Evolutionary conservation across 2,113 vertebrate species (phyloP).

Genomic region (Sturnus vulgaris): DNA sequence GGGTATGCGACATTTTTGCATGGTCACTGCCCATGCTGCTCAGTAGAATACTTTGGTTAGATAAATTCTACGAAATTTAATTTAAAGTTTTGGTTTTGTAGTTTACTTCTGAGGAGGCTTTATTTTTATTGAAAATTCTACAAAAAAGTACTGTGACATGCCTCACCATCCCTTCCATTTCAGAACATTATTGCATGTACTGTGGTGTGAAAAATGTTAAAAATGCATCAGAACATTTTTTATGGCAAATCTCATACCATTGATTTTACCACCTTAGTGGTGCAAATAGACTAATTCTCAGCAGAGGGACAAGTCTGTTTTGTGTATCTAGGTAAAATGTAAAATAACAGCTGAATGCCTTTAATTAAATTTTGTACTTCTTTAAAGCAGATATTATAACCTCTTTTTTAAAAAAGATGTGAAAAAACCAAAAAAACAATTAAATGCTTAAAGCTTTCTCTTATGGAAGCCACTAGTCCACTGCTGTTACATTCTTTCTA

Average conservation of each 20-base stretch:
- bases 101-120: neutral
- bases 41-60: neutral
- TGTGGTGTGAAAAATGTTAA: neutral
- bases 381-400: neutral
- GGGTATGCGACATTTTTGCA: neutral
- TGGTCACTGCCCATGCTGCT: neutral
- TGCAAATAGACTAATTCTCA: neutral
- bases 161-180: neutral
- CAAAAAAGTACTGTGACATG: neutral
- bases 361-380: neutral
- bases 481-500: neutral
- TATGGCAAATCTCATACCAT: neutral
- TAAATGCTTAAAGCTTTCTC: neutral
- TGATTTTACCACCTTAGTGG: neutral
- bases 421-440: neutral
- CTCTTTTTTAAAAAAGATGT: neutral
- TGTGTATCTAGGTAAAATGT: neutral
- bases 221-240: neutral
- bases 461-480: neutral
- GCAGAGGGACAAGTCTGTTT: neutral
- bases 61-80: neutral
- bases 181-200: neutral
- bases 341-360: neutral
- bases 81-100: neutral
- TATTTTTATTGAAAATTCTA: neutral